Percentiles rank a stretch among this genome's conserved stretches.
phyloP scores from a whole-genome alignment of 1,140 invertebrate genomes.

The Bombus waltoni region DNA sequence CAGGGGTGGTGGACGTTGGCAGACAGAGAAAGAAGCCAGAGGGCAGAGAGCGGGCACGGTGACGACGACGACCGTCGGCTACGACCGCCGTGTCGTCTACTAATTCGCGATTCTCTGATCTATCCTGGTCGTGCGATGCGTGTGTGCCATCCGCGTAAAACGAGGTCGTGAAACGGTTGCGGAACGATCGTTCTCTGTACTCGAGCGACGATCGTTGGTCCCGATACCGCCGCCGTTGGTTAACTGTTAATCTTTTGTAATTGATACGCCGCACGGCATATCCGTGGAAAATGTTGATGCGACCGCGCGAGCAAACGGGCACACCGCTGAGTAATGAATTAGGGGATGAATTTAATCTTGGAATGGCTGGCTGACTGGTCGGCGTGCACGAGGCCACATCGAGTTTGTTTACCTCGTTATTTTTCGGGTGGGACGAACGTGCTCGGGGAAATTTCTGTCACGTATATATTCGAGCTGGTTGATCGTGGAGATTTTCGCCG shows the following conservation, averaged over 20 bases:
- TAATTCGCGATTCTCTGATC: conserved; percentile 63
- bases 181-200: not conserved
- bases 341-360: conserved; percentile 53
- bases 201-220: conserved; percentile 20
- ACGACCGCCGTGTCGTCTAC: conserved; percentile 31
- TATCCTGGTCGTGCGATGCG: conserved; percentile 46
- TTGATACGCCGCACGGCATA: not conserved
- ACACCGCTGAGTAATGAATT: conserved; percentile 38
- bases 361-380: conserved; percentile 26
- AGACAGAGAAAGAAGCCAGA: conserved; percentile 40
- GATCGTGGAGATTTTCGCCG: conserved; percentile 13
- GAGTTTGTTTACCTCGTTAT: conserved; percentile 48
- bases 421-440: conserved; percentile 3
- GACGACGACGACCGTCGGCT: conserved; percentile 47
- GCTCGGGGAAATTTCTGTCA: not conserved
- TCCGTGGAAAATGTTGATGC: conserved; percentile 1
- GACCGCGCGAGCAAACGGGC: not conserved
- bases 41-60: conserved; percentile 24
- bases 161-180: not conserved
- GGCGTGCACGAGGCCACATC: not conserved
- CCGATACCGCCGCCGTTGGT: conserved; percentile 55
- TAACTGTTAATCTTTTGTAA: conserved; percentile 44
- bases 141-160: conserved; percentile 10
- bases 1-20: conserved; percentile 12
- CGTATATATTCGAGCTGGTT: not conserved